Base-by-base conservation (phyloP, 2,113 vertebrate genomes). In the Alaudala cheleensis region DNA sequence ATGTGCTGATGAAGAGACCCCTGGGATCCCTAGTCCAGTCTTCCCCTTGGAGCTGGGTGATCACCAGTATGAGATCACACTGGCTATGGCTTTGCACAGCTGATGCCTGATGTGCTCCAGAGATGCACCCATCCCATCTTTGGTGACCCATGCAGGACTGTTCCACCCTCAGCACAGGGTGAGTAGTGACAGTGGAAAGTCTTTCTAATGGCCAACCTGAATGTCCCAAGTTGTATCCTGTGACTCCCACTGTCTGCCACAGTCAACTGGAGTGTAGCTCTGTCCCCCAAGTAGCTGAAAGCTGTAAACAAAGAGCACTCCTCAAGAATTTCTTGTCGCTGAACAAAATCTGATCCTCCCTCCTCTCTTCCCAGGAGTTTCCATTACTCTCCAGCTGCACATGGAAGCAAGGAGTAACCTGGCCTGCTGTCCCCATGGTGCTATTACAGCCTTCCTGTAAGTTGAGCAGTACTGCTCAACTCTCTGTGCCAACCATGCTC, bases 401-500 rank as follows among this genome's bases (percentile, higher is more conserved):
- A 9, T 1, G 22, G 47, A 71, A 74, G 39, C 20, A n/a, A 71
- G 13, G 23, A 25, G 1, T 7, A 62, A 34, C 33, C 45, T 25
- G 14, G 34, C 18, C 6, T 57, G 19, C 58, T 78, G 12, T 79
- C 15, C 26, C 26, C 33, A 20, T 18, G 40, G 14, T 37, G 13
- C 23, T 34, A 1, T 39, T 24, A 33, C 0, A 28, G 29, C 10
- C 47, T 81, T 31, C 24, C 33, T 50, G 10, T 37, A 66, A 15
- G 42, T 10, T 37, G 37, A 37, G 49, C 74, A 66, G 58, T 45
- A 4, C 61, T 28, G 47, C 51, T 92, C 60, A 77, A 2, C 33
- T 26, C 2, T 8, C 31, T 25, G 45, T 29, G 50, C 40, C 70
- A 74, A 0, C 29, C 33, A 3, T 0, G 11, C 10, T 31, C 44